These are phyloP conservation scores for Microcebus griseorufus DNA, from an alignment of 2,113 vertebrate genomes.

Conservation along the genomic window DNA sequence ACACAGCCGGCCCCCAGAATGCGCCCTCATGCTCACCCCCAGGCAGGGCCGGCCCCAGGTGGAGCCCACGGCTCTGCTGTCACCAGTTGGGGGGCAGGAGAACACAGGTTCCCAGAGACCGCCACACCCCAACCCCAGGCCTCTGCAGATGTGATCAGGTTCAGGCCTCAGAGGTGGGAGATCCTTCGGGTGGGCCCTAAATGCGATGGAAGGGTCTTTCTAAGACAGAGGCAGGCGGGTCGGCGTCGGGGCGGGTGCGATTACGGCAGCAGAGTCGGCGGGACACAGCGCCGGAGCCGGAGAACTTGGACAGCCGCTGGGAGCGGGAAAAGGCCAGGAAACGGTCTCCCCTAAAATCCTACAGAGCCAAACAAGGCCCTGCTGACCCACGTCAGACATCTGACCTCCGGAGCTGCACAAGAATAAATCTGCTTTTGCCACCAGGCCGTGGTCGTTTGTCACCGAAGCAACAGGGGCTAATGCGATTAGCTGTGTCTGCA, in stretches of 20 bases:
- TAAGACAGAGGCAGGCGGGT: neutral
- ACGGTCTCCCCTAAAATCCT: accelerated
- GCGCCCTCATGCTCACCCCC: accelerated
- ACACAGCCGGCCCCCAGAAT: accelerated
- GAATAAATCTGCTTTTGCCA: neutral
- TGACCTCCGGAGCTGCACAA: neutral
- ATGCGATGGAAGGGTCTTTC: accelerated
- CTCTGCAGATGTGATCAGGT: accelerated
- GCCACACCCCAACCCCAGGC: accelerated
- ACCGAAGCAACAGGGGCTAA: neutral
- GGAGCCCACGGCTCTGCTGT: accelerated
- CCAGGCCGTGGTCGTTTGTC: accelerated
- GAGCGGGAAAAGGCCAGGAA: accelerated
- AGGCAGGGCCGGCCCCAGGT: neutral
- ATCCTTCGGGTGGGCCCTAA: neutral
- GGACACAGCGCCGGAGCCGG: accelerated
- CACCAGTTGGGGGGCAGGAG: accelerated
- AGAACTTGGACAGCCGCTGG: accelerated
- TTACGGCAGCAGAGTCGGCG: accelerated
- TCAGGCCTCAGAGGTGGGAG: accelerated
- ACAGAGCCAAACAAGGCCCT: neutral
- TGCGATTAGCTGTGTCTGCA: accelerated
- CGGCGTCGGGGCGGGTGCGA: neutral
- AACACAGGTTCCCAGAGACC: accelerated
- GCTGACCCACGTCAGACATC: accelerated